Conservation (phyloP, 2,888 invertebrate species). For the Lathronympha strigana region DNA sequence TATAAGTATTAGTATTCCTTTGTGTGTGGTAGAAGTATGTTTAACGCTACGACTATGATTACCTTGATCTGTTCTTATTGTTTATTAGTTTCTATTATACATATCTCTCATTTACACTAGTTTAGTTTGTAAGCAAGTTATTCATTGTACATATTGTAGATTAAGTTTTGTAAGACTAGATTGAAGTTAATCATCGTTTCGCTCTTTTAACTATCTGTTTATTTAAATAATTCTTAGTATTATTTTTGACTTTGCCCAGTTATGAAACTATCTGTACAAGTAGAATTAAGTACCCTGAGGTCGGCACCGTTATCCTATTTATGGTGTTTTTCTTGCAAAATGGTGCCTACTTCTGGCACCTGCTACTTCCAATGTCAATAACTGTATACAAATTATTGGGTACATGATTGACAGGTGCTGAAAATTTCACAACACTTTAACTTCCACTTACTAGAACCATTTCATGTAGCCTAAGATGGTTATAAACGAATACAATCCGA, state of each 20-base stretch:
- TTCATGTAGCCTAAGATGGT: too few species aligned
- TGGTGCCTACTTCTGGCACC: too few species aligned
- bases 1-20: too few species aligned
- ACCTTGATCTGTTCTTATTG: slow-evolving; percentile 76
- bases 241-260: not conserved
- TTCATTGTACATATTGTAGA: slow-evolving; percentile 48
- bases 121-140: slow-evolving; percentile 45
- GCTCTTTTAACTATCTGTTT: slow-evolving; percentile 48
- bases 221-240: not conserved
- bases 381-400: too few species aligned
- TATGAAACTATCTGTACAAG: not conserved
- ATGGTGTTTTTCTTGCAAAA: too few species aligned
- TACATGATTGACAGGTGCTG: too few species aligned
- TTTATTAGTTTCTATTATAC: not conserved
- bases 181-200: slow-evolving; percentile 78
- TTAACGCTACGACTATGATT: slow-evolving; percentile 69
- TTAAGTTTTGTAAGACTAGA: slow-evolving; percentile 66
- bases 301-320: too few species aligned
- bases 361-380: too few species aligned
- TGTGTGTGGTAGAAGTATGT: not conserved
- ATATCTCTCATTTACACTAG: slow-evolving; percentile 15
- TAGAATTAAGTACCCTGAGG: too few species aligned
- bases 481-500: too few species aligned
- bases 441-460: too few species aligned
- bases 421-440: too few species aligned